Percentiles rank a stretch among this genome's conserved stretches.
Evolutionary conservation across 2,888 invertebrate species (phyloP).

Genomic region (Phengaris arion): DNA sequence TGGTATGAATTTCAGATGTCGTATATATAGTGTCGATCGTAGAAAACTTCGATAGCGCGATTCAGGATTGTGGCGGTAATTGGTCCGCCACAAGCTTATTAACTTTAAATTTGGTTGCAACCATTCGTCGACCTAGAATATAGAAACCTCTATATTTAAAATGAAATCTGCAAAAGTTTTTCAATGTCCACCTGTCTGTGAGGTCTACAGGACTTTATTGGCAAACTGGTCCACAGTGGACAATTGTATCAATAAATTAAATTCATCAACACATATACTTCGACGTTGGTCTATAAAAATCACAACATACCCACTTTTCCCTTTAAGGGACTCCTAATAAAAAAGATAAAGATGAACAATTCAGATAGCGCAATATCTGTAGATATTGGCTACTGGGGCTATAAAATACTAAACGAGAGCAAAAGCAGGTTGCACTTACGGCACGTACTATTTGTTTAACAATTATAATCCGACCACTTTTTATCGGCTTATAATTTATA

Average conservation of each 20-base stretch:
- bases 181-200: neutral
- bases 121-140: neutral
- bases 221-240: neutral
- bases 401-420: slow-evolving; percentile 1
- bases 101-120: neutral
- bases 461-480: slow-evolving; percentile 37
- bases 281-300: slow-evolving; percentile 4
- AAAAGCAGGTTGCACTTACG: slow-evolving; percentile 20
- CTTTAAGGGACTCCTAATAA: neutral
- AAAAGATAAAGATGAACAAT: slow-evolving; percentile 15
- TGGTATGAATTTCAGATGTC: no score
- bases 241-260: neutral
- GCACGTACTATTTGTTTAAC: slow-evolving; percentile 40
- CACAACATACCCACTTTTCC: neutral
- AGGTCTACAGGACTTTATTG: neutral
- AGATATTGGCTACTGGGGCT: no score
- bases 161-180: neutral
- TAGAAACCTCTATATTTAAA: neutral
- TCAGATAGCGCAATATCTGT: slow-evolving; percentile 12
- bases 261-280: neutral
- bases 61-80: no score
- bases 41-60: no score
- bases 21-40: no score
- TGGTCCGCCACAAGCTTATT: no score
- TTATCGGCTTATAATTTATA: slow-evolving; percentile 40